Evolutionary conservation across 2,888 invertebrate species (phyloP).

Genomic region (Cancer borealis): DNA sequence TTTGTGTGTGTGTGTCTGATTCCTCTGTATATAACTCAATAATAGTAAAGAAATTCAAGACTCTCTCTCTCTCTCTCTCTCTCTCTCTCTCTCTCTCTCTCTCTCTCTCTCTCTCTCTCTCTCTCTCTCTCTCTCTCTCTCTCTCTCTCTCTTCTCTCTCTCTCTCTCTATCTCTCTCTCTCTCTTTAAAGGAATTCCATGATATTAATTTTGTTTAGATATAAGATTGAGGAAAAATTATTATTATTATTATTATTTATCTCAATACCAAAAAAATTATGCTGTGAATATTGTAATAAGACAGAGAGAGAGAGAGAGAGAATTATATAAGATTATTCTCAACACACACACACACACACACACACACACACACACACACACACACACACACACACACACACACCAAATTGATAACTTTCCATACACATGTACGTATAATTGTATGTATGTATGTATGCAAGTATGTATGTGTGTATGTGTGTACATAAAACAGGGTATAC

Average conservation of each 20-base stretch:
- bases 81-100: background rate
- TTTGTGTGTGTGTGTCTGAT: background rate
- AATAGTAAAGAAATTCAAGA: background rate
- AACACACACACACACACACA: constrained; percentile 37
- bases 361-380: constrained; percentile 43
- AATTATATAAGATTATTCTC: background rate
- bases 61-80: background rate
- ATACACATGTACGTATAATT: background rate
- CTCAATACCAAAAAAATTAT: background rate
- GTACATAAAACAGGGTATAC: constrained; percentile 28
- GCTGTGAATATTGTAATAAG: background rate
- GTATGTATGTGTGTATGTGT: constrained; percentile 49
- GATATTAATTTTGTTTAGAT: background rate
- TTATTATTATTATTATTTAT: background rate
- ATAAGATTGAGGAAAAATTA: background rate
- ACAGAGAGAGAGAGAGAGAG: background rate
- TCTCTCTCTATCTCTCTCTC: background rate
- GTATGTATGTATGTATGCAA: constrained; percentile 22
- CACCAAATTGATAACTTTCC: background rate
- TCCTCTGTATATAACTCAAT: background rate
- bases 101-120: background rate
- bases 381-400: constrained; percentile 34
- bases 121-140: background rate
- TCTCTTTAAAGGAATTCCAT: background rate
- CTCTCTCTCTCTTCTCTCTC: background rate